Base-by-base conservation (phyloP, 1,140 invertebrate species). In the Cylas formicarius region DNA sequence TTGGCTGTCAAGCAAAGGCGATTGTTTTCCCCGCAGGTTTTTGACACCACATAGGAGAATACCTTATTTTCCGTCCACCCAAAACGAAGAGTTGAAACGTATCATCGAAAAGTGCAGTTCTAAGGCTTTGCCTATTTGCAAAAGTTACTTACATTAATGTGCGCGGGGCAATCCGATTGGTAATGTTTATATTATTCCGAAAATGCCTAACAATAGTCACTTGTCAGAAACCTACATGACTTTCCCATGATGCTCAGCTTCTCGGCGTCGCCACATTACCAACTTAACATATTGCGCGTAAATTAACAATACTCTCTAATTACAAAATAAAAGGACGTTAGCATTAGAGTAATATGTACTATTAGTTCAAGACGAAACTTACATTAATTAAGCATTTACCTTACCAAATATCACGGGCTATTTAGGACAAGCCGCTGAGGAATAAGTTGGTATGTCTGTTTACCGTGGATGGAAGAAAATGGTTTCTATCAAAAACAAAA, bases 161-260 rank as follows among this genome's bases (percentile, higher is more conserved):
- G 2, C 29, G 18, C 42, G 27, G n/a, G 23, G 24, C 33, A 27
- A 24, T 21, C 28, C 11, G 21, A 16, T 23, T 41, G 28, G 26
- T 20, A 14, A 22, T 56, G 48, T 56, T 56, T 56, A 49, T 52
- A 43, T 53, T 52, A 38, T 24, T 32, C 14, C 23, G 33, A 39
- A 58, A 53, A 55, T 48, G 53, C 48, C 48, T 53, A 55, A 54
- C 55, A 56, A 58, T 50, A 40, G 39, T 58, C 53, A 65, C 61
- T 63, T 61, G 60, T 62, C 61, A 60, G 29, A 57, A 49, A 62
- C 57, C 52, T 60, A 58, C 61, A 60, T 65, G 48, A 57, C 51
- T 55, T 56, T 55, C 58, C 59, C 59, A 61, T 55, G 53, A 61
- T 61, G 38, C 61, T 48, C 32, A 52, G 48, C 41, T 37, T 47